Conservation (phyloP, 2,888 invertebrate species). For the Lochmaea crataegi region DNA sequence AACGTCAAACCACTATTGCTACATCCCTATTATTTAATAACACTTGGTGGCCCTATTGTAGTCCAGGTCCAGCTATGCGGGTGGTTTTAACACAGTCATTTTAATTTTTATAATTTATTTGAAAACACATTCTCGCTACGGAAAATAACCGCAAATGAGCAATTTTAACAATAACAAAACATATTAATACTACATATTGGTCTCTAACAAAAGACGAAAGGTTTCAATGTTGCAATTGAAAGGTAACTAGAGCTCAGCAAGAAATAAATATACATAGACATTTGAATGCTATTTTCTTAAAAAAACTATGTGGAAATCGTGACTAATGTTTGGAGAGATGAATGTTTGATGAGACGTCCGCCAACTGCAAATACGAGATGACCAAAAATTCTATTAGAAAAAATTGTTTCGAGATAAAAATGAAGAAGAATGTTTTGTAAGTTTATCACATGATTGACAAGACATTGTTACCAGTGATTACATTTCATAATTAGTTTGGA, state of each 20-base stretch:
- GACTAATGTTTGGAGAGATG: no score
- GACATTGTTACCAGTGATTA: no score
- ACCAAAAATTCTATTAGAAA: no score
- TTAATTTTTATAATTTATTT: background rate
- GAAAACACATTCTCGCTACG: background rate
- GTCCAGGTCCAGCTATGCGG: conserved; percentile 45
- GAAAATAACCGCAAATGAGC: background rate
- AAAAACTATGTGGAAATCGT: no score
- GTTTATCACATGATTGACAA: no score
- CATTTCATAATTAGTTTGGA: no score
- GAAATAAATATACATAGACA: background rate
- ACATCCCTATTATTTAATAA: background rate
- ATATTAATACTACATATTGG: background rate
- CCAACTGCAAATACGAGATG: no score
- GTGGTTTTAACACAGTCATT: conserved; percentile 38
- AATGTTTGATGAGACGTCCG: no score
- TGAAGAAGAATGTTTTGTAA: no score
- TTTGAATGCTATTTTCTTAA: background rate
- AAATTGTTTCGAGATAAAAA: no score
- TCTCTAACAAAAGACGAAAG: background rate
- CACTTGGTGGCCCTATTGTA: conserved; percentile 6
- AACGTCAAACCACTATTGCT: background rate
- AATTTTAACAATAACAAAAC: background rate
- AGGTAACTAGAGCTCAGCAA: background rate
- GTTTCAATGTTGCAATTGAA: background rate